phyloP scores from a whole-genome alignment of 2,888 invertebrate genomes.

The Mythimna ferrago region DNA sequence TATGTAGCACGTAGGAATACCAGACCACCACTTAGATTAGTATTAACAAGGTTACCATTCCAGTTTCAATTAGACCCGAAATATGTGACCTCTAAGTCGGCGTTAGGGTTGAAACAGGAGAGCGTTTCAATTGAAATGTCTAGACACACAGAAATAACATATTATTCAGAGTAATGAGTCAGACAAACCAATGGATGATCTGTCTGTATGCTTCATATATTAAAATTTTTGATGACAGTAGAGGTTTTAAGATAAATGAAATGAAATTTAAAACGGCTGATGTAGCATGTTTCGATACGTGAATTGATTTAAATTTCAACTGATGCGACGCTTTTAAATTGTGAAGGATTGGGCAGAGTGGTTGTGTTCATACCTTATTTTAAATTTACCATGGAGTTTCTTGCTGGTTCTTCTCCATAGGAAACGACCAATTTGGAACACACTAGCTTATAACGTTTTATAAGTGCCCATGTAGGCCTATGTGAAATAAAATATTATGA shows the following conservation, averaged over 20 bases:
- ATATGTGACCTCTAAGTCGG: constrained; percentile 39
- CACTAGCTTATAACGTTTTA: no score
- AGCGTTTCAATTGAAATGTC: constrained; percentile 41
- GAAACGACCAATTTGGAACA: no score
- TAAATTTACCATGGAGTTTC: background rate
- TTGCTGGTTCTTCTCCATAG: no score
- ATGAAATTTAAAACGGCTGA: background rate
- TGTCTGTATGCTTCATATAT: constrained; percentile 13
- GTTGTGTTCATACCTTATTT: background rate
- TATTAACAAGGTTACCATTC: constrained; percentile 51
- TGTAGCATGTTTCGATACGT: background rate
- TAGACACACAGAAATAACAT: constrained; percentile 33
- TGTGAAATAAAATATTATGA: no score
- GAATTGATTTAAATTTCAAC: background rate
- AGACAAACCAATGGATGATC: constrained; percentile 11
- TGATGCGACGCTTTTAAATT: background rate
- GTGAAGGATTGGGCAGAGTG: background rate
- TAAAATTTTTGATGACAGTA: constrained; percentile 1
- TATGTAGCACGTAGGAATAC: constrained; percentile 28
- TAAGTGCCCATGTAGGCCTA: no score
- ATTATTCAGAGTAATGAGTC: constrained; percentile 1
- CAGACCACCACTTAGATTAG: constrained; percentile 29
- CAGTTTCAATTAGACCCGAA: constrained; percentile 48
- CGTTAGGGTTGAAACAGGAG: constrained; percentile 41
- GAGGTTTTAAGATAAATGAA: constrained; percentile 11